Evolutionary conservation across 2,888 invertebrate species (phyloP), one percentile per base, ranked within the genome.

Genomic region (Perizoma affinitatum): DNA sequence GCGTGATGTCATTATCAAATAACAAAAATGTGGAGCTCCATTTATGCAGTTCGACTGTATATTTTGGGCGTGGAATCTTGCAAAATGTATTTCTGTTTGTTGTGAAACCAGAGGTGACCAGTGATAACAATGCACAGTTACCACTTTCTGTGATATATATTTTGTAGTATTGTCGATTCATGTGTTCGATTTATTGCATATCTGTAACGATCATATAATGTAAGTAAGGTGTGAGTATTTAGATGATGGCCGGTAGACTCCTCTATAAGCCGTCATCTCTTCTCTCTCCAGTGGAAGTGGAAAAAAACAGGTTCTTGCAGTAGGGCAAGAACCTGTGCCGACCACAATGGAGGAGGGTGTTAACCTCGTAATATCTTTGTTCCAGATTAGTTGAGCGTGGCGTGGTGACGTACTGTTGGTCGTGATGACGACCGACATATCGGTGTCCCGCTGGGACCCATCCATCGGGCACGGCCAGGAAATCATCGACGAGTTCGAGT

Each of bases 401-500:
- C 87, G 87, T 82, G 86, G 88, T 83, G 84, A 84, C 80, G 82
- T 80, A 79, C 70, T 76, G 76, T 78, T 80, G 87, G 93, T 88
- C 90, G 91, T 84, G 81, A 98, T 98, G 98, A 98, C 98, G 94
- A 98, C 98, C 94, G 98, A 98, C 95, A 98, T 98, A 93, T 97
- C 97, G 93, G 96, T 97, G 94, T 97, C 97, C 93, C 97, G 98
- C 87, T 98, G 98, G 98, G 98, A 98, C 93, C 97, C 98, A 80
- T 96, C 96, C 92, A 95, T 96, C 86, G 94, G 94, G 86, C 94
- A 95, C 84, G 97, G 97, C 82, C 97, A 97, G 92, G 97, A 97
- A 93, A 96, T 97, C 88, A 96, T 97, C 89, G 98, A 98, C 88
- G 99, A 99, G 90, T 98, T 98, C 94, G 99, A 99, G 94, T 99